These are phyloP conservation scores for Endotricha flammealis DNA, from an alignment of 2,888 invertebrate genomes.

Conservation along the genomic window DNA sequence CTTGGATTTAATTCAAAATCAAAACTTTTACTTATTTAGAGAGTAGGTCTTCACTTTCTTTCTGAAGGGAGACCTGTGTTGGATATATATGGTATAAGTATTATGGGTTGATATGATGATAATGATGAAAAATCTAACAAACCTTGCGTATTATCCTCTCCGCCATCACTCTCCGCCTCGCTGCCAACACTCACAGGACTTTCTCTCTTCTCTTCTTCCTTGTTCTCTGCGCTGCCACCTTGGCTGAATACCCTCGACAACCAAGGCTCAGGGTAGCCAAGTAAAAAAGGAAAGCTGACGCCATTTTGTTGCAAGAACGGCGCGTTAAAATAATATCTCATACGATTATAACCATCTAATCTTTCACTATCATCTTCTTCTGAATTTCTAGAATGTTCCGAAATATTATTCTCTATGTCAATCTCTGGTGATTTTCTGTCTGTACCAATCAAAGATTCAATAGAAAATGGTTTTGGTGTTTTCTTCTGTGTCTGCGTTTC, in stretches of 20 bases:
- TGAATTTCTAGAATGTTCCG: constrained; percentile 59
- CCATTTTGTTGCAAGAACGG: constrained; percentile 67
- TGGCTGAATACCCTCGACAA: constrained; percentile 51
- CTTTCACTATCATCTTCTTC: constrained; percentile 60
- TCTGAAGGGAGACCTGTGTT: no score
- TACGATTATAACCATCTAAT: constrained; percentile 55
- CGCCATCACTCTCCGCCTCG: constrained; percentile 63
- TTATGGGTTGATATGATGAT: no score
- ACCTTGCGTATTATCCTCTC: constrained; percentile 66
- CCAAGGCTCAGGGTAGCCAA: constrained; percentile 71
- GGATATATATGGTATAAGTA: no score
- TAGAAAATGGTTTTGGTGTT: constrained; percentile 80
- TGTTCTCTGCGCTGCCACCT: constrained; percentile 36
- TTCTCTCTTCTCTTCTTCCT: constrained; percentile 59
- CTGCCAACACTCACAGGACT: constrained; percentile 71
- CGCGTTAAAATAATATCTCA: constrained; percentile 66
- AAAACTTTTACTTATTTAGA: no score
- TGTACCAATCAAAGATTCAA: constrained; percentile 78
- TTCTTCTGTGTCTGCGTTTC: constrained; percentile 57
- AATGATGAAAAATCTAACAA: no score
- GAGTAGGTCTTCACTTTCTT: no score
- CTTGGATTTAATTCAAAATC: no score
- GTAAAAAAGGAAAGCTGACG: constrained; percentile 61
- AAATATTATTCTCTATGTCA: constrained; percentile 64
- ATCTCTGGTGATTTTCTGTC: constrained; percentile 69